Evolutionary conservation across 2,113 vertebrate genomes (phyloP), one percentile per base, ranked within the genome.

Genomic region (Lasiurus cinereus): DNA sequence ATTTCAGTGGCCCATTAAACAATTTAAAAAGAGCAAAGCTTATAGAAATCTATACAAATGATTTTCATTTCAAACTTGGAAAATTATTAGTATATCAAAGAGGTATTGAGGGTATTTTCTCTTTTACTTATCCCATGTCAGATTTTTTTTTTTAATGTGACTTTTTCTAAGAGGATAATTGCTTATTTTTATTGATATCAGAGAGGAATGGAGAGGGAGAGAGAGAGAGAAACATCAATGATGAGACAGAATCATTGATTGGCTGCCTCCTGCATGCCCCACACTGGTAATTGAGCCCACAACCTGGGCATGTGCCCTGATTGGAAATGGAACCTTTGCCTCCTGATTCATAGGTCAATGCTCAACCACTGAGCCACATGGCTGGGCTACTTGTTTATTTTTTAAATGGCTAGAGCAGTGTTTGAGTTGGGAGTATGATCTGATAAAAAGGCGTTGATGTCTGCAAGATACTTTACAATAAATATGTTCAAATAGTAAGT

Each of bases 1-100:
- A 96, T 96, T 88, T 88, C 85, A 80, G 93, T 97, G 83, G 29
- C 22, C 92, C 92, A 76, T 92, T 97, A 95, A 92, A 96, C 90
- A 88, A 79, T 80, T 96, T 54, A 10, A 70, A 93, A 97, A 94
- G 69, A 94, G 36, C 19, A 85, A 64, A 94, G 76, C 59, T 94
- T 83, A 33, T 77, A 52, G 78, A 91, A 83, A 64, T 62, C 29
- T 54, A 86, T 92, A 27, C 10, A 96, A 94, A 85, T 85, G 79
- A 8, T 93, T 96, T 93, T 33, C 31, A 52, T 92, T 52, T 88
- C 83, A 93, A 79, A 85, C 52, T 88, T 95, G 59, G 66, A 86
- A 29, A 89, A 92, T 93, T 92, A 85, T 73, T 83, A 59, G 13
- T 59, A 13, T 52, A 73, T 93, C 31, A 82, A 82, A 96, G 50